phyloP scores from a whole-genome alignment of 2,888 invertebrate genomes.

The Chesias legatella region DNA sequence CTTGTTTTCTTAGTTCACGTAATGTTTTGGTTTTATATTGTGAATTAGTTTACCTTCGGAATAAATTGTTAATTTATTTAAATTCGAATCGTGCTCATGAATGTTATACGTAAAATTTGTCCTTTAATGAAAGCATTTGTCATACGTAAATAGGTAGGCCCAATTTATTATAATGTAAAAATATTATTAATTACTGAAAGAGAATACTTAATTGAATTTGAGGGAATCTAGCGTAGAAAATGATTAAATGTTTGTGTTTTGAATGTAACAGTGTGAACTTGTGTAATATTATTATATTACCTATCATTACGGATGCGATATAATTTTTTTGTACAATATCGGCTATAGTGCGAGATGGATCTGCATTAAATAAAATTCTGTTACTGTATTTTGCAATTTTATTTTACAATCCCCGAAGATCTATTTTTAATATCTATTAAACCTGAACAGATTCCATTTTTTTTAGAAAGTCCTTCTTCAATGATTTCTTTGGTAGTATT shows the following conservation, averaged over 20 bases:
- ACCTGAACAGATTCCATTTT: too few species aligned
- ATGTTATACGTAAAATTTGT: conserved; percentile 70
- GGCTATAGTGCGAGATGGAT: conserved; percentile 75
- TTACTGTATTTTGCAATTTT: conserved; percentile 65
- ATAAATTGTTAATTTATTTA: conserved; percentile 62
- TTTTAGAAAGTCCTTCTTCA: too few species aligned
- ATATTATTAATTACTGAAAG: conserved; percentile 66
- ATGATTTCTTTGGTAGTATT: too few species aligned
- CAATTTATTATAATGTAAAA: conserved; percentile 77
- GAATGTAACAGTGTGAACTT: conserved; percentile 74
- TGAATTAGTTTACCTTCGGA: conserved; percentile 48
- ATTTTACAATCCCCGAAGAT: conserved; percentile 27
- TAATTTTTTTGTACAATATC: conserved; percentile 79
- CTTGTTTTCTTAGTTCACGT: conserved; percentile 55
- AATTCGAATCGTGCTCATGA: conserved; percentile 67
- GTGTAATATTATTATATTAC: conserved; percentile 70
- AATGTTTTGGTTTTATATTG: conserved; percentile 46
- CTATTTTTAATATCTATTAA: too few species aligned
- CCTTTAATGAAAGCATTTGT: conserved; percentile 68
- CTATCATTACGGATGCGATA: conserved; percentile 65
- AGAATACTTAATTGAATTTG: conserved; percentile 71
- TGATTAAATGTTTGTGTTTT: conserved; percentile 76
- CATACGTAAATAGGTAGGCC: conserved; percentile 79
- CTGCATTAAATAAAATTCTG: conserved; percentile 80
- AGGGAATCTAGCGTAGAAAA: conserved; percentile 68